phyloP scores from a whole-genome alignment of 2,797 vertebrate species.

The Dendrocincla tyrannina region DNA sequence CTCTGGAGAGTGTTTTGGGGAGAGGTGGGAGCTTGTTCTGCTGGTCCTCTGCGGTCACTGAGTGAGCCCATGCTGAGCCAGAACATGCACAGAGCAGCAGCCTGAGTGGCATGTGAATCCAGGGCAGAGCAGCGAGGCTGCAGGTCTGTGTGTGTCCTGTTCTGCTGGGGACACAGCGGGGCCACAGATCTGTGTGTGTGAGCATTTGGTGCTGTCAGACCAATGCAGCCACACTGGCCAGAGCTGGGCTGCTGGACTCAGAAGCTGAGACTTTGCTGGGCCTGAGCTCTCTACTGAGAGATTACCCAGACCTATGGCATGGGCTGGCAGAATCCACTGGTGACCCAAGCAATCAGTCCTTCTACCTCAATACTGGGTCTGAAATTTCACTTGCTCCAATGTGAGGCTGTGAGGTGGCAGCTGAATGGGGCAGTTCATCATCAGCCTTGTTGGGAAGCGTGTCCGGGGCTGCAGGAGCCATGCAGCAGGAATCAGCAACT shows the following conservation, averaged over 20 bases:
- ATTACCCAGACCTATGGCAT: neutral
- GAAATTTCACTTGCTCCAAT: neutral
- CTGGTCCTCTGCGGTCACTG: neutral
- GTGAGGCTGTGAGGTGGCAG: neutral
- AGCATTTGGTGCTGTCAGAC: neutral
- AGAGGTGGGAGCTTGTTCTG: neutral
- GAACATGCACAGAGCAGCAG: rapidly evolving
- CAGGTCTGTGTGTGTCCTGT: neutral
- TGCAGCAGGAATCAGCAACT: neutral
- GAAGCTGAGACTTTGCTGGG: neutral
- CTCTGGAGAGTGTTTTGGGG: neutral
- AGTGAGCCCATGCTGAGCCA: rapidly evolving
- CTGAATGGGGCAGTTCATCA: neutral
- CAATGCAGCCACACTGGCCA: neutral
- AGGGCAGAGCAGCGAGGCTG: neutral
- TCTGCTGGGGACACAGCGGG: neutral
- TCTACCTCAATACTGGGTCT: neutral
- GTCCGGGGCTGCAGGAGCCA: neutral
- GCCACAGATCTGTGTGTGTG: neutral
- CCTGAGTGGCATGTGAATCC: rapidly evolving
- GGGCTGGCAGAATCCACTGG: neutral
- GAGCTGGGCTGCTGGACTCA: neutral
- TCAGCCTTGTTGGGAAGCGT: neutral
- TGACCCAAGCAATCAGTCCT: neutral
- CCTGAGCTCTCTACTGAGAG: neutral